Conservation (phyloP, 2,888 invertebrate species). For the Pheosia gnoma region DNA sequence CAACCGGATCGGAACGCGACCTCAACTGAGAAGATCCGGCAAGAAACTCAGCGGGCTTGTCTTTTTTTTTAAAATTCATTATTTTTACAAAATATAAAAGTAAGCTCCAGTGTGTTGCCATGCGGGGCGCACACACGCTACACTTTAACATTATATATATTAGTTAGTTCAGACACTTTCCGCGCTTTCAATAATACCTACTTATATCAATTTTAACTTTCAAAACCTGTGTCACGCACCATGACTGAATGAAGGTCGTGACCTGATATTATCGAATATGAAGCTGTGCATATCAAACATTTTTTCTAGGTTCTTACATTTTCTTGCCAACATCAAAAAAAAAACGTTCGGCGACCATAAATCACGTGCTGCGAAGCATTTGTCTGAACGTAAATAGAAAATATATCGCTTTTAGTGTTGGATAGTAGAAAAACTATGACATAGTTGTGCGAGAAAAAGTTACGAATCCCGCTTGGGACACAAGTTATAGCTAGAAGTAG, state of each 20-base stretch:
- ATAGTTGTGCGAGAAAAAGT: slow-evolving; percentile 7
- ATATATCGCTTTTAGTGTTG: slow-evolving; percentile 34
- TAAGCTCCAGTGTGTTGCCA: too few species aligned
- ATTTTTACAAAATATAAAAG: too few species aligned
- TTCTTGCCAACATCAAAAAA: not conserved
- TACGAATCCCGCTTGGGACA: slow-evolving; percentile 10
- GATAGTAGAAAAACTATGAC: slow-evolving; percentile 18
- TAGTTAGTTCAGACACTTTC: too few species aligned
- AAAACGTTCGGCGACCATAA: slow-evolving; percentile 35
- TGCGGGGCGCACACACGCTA: too few species aligned
- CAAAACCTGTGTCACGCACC: too few species aligned
- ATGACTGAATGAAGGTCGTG: not conserved
- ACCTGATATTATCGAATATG: not conserved
- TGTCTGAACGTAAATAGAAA: slow-evolving; percentile 36
- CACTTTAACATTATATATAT: too few species aligned
- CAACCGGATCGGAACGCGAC: too few species aligned
- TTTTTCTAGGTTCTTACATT: not conserved
- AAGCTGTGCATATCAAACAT: not conserved
- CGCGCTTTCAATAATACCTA: too few species aligned
- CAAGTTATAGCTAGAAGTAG: not conserved
- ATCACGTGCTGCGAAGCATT: slow-evolving; percentile 34
- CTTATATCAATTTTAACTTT: too few species aligned
- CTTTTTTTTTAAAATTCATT: too few species aligned
- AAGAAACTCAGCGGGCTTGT: too few species aligned
- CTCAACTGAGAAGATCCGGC: too few species aligned